A percentile compares a stretch with the other conserved stretches of the same genome.
phyloP scores from a whole-genome alignment of 2,888 invertebrate species.

The Achlya flavicornis region DNA sequence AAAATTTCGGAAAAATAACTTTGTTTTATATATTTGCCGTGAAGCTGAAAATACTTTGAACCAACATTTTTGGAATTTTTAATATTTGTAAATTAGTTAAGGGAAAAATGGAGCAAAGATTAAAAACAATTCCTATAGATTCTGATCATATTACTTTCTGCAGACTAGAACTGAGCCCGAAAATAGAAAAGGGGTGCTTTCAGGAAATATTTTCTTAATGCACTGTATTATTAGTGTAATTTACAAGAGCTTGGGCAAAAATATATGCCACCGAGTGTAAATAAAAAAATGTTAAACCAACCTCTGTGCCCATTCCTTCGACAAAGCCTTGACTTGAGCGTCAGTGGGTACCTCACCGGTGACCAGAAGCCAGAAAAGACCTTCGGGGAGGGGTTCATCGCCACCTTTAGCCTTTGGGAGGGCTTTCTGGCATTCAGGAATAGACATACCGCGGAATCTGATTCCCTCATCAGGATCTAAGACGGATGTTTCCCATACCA shows the following conservation, averaged over 20 bases:
- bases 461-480: slow-evolving; percentile 98
- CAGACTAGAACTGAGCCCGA: no score
- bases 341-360: slow-evolving; percentile 90
- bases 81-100: no score
- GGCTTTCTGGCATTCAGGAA: slow-evolving; percentile 90
- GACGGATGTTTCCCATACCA: slow-evolving; percentile 97
- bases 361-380: slow-evolving; percentile 90
- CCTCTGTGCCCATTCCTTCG: slow-evolving; percentile 91
- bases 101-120: no score
- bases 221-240: no score
- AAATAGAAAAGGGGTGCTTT: no score
- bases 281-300: slow-evolving; percentile 32
- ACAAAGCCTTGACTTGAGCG: slow-evolving; percentile 87
- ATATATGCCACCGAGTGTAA: background rate
- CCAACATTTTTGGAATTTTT: no score
- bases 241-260: background rate
- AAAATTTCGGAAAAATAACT: no score
- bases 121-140: no score
- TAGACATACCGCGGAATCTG: slow-evolving; percentile 95
- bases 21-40: background rate
- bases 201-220: no score
- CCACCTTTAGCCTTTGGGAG: slow-evolving; percentile 89
- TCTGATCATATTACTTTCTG: no score
- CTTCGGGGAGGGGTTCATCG: slow-evolving; percentile 90
- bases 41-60: no score